Conservation (phyloP, 2,888 invertebrate species). For the Bombyx huttoni region DNA sequence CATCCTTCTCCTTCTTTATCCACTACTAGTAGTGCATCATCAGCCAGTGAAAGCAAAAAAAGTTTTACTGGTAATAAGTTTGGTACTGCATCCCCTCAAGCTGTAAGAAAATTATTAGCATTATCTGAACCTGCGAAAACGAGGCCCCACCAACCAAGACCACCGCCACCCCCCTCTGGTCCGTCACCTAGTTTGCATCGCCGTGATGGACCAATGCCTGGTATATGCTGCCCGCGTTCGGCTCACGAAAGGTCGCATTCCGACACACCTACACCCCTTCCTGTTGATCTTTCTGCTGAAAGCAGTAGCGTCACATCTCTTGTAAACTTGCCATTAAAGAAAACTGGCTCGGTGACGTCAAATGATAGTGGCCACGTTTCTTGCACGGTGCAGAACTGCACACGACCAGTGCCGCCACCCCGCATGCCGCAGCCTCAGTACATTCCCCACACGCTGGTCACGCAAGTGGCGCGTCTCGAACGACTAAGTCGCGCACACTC, state of each 20-base stretch:
- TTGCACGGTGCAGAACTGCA: conserved; percentile 62
- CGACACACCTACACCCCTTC: conserved; percentile 87
- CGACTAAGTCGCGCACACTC: conserved; percentile 87
- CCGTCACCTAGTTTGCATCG: conserved; percentile 78
- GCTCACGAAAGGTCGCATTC: conserved; percentile 93
- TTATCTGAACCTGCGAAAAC: conserved; percentile 91
- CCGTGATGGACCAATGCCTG: conserved; percentile 69
- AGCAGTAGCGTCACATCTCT: conserved; percentile 96
- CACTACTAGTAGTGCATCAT: conserved; percentile 92
- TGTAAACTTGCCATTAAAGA: conserved; percentile 89
- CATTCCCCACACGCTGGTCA: conserved; percentile 88
- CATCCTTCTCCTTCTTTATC: conserved; percentile 95
- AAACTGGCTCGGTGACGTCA: conserved; percentile 92
- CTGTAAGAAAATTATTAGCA: conserved; percentile 94
- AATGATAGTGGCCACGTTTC: conserved; percentile 93
- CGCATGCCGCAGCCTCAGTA: conserved; percentile 84
- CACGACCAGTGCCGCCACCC: conserved; percentile 78
- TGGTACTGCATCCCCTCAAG: conserved; percentile 96
- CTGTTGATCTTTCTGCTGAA: conserved; percentile 92
- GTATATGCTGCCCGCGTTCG: conserved; percentile 65
- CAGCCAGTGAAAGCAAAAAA: conserved; percentile 82
- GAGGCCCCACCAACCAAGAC: conserved; percentile 87
- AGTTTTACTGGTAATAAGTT: conserved; percentile 77
- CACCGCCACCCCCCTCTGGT: conserved; percentile 73
- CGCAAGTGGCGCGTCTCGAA: conserved; percentile 88